Conservation (phyloP, 1,140 invertebrate species). For the Drosophila biarmipes region DNA sequence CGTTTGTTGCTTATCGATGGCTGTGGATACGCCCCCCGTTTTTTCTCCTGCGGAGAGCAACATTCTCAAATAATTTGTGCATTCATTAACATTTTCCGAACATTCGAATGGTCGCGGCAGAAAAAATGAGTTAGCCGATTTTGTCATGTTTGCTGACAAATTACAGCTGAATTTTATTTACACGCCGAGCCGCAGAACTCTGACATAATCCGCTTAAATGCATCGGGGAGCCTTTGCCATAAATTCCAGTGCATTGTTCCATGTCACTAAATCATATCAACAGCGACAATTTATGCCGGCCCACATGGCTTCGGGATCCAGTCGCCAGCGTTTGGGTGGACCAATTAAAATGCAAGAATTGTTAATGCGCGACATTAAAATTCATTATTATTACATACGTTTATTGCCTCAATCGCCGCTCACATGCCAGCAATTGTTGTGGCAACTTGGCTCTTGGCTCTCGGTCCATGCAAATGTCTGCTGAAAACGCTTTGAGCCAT, state of each 20-base stretch:
- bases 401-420: conserved; percentile 67
- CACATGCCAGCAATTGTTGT: conserved; percentile 50
- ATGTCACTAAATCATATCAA: conserved; percentile 83
- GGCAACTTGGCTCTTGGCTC: conserved; percentile 9
- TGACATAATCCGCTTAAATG: conserved; percentile 81
- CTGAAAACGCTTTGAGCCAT: conserved; percentile 63
- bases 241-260: conserved; percentile 83
- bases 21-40: conserved; percentile 35
- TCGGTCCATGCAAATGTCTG: conserved; percentile 62
- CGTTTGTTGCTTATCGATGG: conserved; percentile 53
- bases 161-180: conserved; percentile 58
- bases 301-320: conserved; percentile 48
- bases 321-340: conserved; percentile 38
- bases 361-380: conserved; percentile 82
- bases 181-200: conserved; percentile 29
- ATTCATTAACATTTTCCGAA: conserved; percentile 58
- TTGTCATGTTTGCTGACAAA: conserved; percentile 74
- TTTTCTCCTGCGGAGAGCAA: conserved; percentile 6
- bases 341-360: conserved; percentile 83
- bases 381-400: conserved; percentile 83
- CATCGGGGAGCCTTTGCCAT: conserved; percentile 69
- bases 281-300: conserved; percentile 78
- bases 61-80: conserved; percentile 54
- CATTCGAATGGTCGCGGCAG: conserved; percentile 31
- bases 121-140: conserved; percentile 29